Evolutionary conservation across 2,797 vertebrate genomes (phyloP), one percentile per base, ranked within the genome.

Genomic region (Sebastes melanostomus): DNA sequence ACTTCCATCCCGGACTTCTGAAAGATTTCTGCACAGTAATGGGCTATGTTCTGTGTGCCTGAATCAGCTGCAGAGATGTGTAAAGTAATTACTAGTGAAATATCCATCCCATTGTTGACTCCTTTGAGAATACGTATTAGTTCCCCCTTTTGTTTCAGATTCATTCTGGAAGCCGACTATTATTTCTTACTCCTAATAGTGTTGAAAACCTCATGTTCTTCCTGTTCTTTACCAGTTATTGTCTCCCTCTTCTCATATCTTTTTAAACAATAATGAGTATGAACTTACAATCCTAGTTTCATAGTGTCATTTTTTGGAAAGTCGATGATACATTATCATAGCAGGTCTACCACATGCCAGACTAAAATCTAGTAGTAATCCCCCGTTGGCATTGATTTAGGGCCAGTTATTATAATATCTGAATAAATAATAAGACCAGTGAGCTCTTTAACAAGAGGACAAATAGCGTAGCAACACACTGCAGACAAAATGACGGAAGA

Each of bases 51-150:
- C 74, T 79, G 36, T 76, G 71, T 29, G 68, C 65, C 85, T 75
- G 82, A 88, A 80, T 86, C 78, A 86, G 78, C 86, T 76, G 70
- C 77, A 75, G 79, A 88, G 77, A 85, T 75, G 86, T 81, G 75
- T 89, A 83, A 81, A 89, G 84, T 85, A 89, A 90, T 90, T 89
- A 89, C 85, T 66, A 72, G 77, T 77, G 78, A 90, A 89, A 86
- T 83, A 89, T 78, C 79, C 74, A 77, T 89, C 82, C 72, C 42
- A 34, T 75, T 85, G 88, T 92, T 81, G 82, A 86, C 81, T 90
- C 76, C 82, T 86, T 85, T 82, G 76, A 88, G 83, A 85, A 85
- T 83, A 84, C 61, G 3, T 86, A 85, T 92, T 86, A 86, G 77
- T 84, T 80, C 74, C 66, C 34, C 66, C 83, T 76, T 85, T 90